A percentile compares a stretch with the other conserved stretches of the same genome.
phyloP scores from a whole-genome alignment of 2,113 vertebrate species.

The Labeo rohita region DNA sequence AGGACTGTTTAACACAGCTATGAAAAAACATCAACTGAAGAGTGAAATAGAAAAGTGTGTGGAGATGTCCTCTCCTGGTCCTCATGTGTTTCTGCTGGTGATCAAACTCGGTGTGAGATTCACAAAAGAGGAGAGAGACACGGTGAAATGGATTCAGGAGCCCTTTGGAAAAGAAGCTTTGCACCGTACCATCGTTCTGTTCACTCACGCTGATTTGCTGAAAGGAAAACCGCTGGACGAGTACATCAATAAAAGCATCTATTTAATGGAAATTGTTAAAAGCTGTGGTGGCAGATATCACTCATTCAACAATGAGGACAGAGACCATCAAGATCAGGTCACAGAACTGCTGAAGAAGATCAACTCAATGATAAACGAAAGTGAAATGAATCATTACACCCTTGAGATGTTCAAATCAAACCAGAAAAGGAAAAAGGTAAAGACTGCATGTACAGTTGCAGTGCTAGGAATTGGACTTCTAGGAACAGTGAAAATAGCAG shows the following conservation, averaged over 20 bases:
- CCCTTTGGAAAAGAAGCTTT: background rate
- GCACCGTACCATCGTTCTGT: background rate
- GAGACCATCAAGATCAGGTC: background rate
- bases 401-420: background rate
- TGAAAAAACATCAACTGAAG: too few species aligned
- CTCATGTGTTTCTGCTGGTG: too few species aligned
- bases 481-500: background rate
- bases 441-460: background rate
- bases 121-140: background rate
- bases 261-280: background rate
- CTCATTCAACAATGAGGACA: background rate
- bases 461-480: background rate
- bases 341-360: background rate
- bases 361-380: background rate
- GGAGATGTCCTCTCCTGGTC: too few species aligned
- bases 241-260: background rate
- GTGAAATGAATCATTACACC: background rate
- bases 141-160: background rate
- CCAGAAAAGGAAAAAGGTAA: background rate
- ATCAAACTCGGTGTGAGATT: background rate
- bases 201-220: background rate
- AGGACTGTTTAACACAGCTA: background rate
- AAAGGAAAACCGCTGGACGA: background rate
- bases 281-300: background rate
- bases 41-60: too few species aligned